These are phyloP conservation scores for Neosalanx taihuensis DNA, from an alignment of 2,797 vertebrate species.

Conservation along the genomic window DNA sequence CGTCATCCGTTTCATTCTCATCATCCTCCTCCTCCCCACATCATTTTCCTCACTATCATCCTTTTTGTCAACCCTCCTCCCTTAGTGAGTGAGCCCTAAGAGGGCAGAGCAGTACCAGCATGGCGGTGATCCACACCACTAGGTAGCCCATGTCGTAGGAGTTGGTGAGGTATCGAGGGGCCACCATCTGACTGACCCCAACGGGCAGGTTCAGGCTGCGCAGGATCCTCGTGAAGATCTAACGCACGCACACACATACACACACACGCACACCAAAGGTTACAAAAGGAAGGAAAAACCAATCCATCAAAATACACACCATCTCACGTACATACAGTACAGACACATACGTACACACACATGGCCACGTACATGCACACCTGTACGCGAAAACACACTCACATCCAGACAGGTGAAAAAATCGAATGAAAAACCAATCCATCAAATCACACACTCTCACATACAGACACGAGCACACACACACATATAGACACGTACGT, in stretches of 20 bases:
- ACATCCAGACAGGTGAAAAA: background rate
- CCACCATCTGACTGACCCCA: slow-evolving; percentile 90
- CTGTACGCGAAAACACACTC: slow-evolving; percentile 2
- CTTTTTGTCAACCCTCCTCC: too few relatives aligned
- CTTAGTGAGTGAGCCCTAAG: background rate
- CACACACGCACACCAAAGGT: slow-evolving; percentile 17
- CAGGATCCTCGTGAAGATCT: slow-evolving; percentile 97
- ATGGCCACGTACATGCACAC: slow-evolving; percentile 1
- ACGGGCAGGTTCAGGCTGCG: slow-evolving; percentile 96
- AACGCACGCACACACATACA: slow-evolving; percentile 15
- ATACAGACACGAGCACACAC: background rate
- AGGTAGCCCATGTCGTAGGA: slow-evolving; percentile 92
- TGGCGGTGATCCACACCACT: slow-evolving; percentile 94
- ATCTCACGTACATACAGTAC: slow-evolving; percentile 43
- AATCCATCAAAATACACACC: slow-evolving; percentile 1
- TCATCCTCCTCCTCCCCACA: too few relatives aligned
- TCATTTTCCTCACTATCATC: too few relatives aligned
- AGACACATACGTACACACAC: slow-evolving; percentile 13
- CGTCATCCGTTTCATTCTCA: too few relatives aligned
- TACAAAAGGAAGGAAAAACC: too few relatives aligned
- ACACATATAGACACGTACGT: slow-evolving; percentile 6
- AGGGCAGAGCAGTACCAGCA: slow-evolving; percentile 77
- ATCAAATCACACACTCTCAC: background rate
- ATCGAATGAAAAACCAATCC: too few relatives aligned
- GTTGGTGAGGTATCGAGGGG: slow-evolving; percentile 89